phyloP scores from a whole-genome alignment of 2,888 invertebrate genomes.

The Macaria notata region DNA sequence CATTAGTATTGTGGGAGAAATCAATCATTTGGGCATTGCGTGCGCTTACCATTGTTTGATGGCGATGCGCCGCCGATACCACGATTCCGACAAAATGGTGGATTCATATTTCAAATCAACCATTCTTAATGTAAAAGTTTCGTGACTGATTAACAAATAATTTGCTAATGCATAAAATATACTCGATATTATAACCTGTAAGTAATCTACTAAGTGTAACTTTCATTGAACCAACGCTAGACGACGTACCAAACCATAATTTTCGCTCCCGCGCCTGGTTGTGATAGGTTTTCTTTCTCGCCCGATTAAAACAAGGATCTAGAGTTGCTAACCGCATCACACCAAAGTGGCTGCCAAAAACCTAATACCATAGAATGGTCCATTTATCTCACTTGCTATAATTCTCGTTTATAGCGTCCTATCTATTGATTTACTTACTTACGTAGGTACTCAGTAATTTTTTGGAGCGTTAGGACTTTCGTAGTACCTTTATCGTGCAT shows the following conservation, averaged over 20 bases:
- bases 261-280: no score
- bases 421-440: constrained; percentile 45
- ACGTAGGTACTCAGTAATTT: constrained; percentile 42
- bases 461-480: constrained; percentile 40
- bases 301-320: constrained; percentile 6
- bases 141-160: no score
- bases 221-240: no score
- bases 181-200: no score
- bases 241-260: not conserved
- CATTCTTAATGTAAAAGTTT: no score
- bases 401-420: constrained; percentile 43
- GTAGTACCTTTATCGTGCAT: constrained; percentile 31
- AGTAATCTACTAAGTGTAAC: no score
- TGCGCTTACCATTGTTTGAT: constrained; percentile 35
- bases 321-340: constrained; percentile 24
- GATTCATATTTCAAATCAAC: no score
- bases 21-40: constrained; percentile 45
- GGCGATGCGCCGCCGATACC: constrained; percentile 2
- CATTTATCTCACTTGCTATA: constrained; percentile 44
- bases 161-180: no score
- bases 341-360: constrained; percentile 23
- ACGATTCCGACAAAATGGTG: not conserved
- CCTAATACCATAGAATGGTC: constrained; percentile 32
- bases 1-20: constrained; percentile 52
- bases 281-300: not conserved